Evolutionary conservation across 2,113 vertebrate species (phyloP).

Genomic region (Ailurus styani): DNA sequence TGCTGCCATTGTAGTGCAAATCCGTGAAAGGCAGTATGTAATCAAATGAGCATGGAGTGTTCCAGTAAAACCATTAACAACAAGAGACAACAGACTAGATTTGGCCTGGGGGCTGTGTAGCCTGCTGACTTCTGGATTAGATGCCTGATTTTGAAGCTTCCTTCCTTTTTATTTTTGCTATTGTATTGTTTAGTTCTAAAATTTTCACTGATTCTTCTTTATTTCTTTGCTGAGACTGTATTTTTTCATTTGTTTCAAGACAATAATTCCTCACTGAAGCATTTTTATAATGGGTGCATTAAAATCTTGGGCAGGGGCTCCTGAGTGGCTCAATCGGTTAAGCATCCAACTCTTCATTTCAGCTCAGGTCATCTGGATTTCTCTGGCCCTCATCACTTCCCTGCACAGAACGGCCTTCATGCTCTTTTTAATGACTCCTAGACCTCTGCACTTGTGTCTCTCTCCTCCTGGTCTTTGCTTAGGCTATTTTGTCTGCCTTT

Average conservation of each 20-base stretch:
- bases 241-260: not conserved
- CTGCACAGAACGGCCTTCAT: not conserved
- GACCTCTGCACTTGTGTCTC: not conserved
- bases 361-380: not conserved
- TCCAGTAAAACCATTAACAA: not conserved
- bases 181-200: not conserved
- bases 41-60: not conserved
- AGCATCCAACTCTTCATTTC: not conserved
- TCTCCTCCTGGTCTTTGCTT: not conserved
- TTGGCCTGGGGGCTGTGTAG: not conserved
- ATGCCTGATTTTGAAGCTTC: not conserved
- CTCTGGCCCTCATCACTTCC: not conserved
- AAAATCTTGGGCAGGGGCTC: not conserved
- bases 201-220: not conserved
- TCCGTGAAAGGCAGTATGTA: not conserved
- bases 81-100: not conserved
- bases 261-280: not conserved
- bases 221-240: not conserved
- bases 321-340: not conserved
- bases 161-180: not conserved
- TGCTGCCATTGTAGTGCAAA: not conserved
- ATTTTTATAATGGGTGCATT: not conserved
- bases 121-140: not conserved
- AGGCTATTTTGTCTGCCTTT: not conserved
- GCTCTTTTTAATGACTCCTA: not conserved